Percentiles rank a stretch among this genome's conserved stretches.
These are phyloP conservation scores for Himalopsyche japonica DNA, from an alignment of 2,888 invertebrate species.

Conservation along the genomic window DNA sequence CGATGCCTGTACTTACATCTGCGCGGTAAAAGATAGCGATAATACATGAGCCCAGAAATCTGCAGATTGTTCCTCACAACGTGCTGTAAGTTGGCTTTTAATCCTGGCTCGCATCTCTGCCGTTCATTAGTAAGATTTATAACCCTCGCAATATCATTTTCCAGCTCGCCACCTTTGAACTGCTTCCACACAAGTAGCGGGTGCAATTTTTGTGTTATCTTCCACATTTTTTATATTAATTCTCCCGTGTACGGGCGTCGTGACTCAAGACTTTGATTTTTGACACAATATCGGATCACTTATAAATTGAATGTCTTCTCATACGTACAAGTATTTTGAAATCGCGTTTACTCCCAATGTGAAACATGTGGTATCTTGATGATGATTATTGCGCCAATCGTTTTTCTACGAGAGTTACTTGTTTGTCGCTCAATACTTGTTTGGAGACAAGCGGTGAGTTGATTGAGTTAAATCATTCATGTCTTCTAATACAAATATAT, in stretches of 20 bases:
- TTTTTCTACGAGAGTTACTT: too few species aligned
- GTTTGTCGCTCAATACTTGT: too few species aligned
- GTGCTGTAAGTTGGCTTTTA: constrained; percentile 7
- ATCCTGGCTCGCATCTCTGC: constrained; percentile 10
- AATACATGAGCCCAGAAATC: constrained; percentile 12
- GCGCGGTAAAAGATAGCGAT: background rate
- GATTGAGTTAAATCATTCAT: too few species aligned
- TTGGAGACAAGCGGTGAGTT: too few species aligned
- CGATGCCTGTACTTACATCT: background rate
- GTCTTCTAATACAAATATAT: too few species aligned
- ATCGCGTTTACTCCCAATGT: too few species aligned
- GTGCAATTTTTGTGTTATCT: background rate
- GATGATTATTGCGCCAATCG: too few species aligned
- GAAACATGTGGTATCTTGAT: too few species aligned
- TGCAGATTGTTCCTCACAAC: constrained; percentile 17
- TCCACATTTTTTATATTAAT: background rate
- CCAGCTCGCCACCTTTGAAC: background rate
- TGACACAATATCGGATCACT: too few species aligned
- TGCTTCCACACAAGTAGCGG: background rate
- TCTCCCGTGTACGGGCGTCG: background rate
- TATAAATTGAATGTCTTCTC: too few species aligned
- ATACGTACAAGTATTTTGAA: too few species aligned
- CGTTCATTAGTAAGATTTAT: constrained; percentile 29
- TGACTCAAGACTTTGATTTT: background rate
- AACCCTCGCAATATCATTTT: constrained; percentile 21